Evolutionary conservation across 2,797 vertebrate genomes (phyloP).

Genomic region (Takifugu rubripes): DNA sequence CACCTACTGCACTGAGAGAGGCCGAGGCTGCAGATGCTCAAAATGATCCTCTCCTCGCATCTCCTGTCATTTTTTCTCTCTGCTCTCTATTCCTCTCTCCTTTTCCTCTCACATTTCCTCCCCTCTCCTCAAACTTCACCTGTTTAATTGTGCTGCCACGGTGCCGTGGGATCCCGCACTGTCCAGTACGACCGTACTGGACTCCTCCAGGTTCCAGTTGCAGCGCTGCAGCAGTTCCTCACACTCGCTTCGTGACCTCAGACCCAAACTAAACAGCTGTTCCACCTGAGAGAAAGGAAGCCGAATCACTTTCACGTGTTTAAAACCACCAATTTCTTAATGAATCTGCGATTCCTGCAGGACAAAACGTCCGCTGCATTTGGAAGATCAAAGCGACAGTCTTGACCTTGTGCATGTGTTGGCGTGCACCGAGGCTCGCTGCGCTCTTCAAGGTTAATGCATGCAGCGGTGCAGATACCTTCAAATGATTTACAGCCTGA

Average conservation of each 20-base stretch:
- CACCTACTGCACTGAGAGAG: no score
- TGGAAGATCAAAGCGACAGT: not conserved
- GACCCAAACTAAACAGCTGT: conserved; percentile 91
- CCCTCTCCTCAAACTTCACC: no score
- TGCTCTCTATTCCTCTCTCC: no score
- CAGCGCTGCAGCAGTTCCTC: conserved; percentile 88
- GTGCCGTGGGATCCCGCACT: conserved; percentile 77
- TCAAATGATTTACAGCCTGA: conserved; percentile 87
- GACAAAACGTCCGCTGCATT: no score
- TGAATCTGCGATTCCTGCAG: no score
- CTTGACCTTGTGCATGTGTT: not conserved
- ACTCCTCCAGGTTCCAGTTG: conserved; percentile 90
- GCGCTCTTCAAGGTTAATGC: not conserved
- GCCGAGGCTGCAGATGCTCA: no score
- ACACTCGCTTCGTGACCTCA: conserved; percentile 85
- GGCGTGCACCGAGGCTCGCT: no score
- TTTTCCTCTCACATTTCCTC: no score
- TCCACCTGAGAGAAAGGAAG: conserved; percentile 79
- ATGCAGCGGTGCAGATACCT: conserved; percentile 70
- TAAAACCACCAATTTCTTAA: not conserved
- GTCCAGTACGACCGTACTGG: conserved; percentile 87
- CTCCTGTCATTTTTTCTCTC: no score
- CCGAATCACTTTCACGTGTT: not conserved
- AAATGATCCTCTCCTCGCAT: no score
- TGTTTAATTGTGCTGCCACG: conserved; percentile 65